Evolutionary conservation across 2,113 vertebrate genomes (phyloP).

Genomic region (Sprattus sprattus): DNA sequence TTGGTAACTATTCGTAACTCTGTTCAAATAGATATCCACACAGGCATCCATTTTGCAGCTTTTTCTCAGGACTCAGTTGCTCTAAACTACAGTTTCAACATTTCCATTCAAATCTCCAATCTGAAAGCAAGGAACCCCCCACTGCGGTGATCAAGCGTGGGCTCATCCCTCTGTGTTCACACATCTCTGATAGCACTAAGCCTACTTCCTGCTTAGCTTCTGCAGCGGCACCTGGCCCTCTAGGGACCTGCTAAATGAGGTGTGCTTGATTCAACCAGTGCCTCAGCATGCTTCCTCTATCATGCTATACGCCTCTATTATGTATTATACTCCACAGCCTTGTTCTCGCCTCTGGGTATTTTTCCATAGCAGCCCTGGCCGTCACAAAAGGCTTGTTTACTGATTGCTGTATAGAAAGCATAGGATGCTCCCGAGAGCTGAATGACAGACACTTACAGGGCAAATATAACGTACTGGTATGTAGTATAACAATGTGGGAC

Average conservation of each 20-base stretch:
- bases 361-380: neutral
- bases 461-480: too few relatives aligned
- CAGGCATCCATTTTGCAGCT: neutral
- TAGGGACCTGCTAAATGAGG: neutral
- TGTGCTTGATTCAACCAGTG: neutral
- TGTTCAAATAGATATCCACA: neutral
- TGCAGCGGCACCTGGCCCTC: neutral
- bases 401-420: too few relatives aligned
- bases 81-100: neutral
- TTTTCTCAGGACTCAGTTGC: neutral
- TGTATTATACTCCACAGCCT: neutral
- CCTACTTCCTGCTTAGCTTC: neutral
- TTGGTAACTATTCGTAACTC: neutral
- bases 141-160: too few relatives aligned
- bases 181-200: neutral
- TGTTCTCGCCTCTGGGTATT: neutral
- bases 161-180: too few relatives aligned
- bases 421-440: too few relatives aligned
- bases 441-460: too few relatives aligned
- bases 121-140: too few relatives aligned
- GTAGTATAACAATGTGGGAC: too few relatives aligned
- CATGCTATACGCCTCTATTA: neutral
- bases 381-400: too few relatives aligned
- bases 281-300: neutral
- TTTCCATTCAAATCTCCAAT: neutral